These are phyloP conservation scores for Labrus mixtus DNA, from an alignment of 2,113 vertebrate genomes.

Conservation along the genomic window DNA sequence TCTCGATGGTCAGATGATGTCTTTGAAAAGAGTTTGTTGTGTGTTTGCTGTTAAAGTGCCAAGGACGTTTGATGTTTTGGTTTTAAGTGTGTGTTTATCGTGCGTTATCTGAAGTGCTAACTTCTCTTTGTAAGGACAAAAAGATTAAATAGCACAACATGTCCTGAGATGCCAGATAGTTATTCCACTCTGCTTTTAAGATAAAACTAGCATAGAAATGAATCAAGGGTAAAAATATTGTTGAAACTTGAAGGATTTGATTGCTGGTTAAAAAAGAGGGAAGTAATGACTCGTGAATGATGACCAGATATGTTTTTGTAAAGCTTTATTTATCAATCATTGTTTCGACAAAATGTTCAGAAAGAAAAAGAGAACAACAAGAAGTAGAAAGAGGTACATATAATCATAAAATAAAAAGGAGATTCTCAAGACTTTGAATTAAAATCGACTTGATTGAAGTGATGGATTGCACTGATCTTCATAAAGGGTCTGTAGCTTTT, in stretches of 20 bases:
- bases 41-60: conserved; percentile 1
- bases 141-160: not conserved
- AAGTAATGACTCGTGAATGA: no score
- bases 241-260: not conserved
- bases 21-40: conserved; percentile 31
- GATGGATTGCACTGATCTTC: no score
- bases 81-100: not conserved
- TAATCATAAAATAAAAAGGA: no score
- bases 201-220: not conserved
- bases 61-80: conserved; percentile 20
- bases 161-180: not conserved
- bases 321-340: no score
- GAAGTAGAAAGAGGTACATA: no score
- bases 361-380: no score
- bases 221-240: not conserved
- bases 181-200: not conserved
- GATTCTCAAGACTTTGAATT: no score
- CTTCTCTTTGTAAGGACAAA: not conserved
- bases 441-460: no score
- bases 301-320: no score
- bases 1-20: conserved; percentile 44
- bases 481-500: no score
- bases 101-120: not conserved
- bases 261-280: no score
- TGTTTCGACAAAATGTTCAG: no score